These are phyloP conservation scores for Sylvicola cinctus DNA, from an alignment of 2,888 invertebrate genomes.

Conservation along the genomic window DNA sequence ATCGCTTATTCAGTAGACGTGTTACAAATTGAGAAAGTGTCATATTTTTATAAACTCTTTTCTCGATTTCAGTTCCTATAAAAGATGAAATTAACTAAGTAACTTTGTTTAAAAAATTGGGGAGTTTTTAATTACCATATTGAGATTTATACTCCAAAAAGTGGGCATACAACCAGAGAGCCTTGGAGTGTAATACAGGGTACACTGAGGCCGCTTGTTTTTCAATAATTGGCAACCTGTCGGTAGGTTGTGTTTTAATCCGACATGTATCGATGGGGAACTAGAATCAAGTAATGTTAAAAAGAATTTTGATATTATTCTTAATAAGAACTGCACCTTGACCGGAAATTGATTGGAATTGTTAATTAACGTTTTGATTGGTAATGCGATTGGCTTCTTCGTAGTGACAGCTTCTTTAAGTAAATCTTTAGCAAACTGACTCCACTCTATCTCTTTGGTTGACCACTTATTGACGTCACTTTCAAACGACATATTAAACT, in stretches of 20 bases:
- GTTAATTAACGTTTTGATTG: slow-evolving; percentile 3
- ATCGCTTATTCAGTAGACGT: slow-evolving; percentile 30
- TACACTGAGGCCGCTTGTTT: slow-evolving; percentile 33
- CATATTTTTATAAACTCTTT: slow-evolving; percentile 23
- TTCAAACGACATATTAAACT: too few species aligned
- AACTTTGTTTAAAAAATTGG: slow-evolving; percentile 6
- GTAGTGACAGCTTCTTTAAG: too few species aligned
- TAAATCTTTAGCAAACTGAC: too few species aligned
- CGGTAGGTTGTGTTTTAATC: slow-evolving; percentile 14
- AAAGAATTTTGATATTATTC: neutral
- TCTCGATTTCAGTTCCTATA: slow-evolving; percentile 4
- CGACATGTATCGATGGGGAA: slow-evolving; percentile 20
- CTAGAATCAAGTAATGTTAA: slow-evolving; percentile 11
- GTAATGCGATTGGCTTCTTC: too few species aligned
- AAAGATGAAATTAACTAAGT: neutral
- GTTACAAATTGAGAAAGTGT: slow-evolving; percentile 28
- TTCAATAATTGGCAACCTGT: slow-evolving; percentile 13
- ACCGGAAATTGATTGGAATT: slow-evolving; percentile 7
- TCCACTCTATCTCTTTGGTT: too few species aligned
- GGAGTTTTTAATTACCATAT: slow-evolving; percentile 10
- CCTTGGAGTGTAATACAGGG: slow-evolving; percentile 45
- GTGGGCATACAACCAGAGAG: slow-evolving; percentile 35
- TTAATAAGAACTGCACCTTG: slow-evolving; percentile 3
- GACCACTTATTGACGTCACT: too few species aligned
- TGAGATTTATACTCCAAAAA: slow-evolving; percentile 40